Conservation (phyloP, 2,888 invertebrate genomes). For the Noctua janthina region DNA sequence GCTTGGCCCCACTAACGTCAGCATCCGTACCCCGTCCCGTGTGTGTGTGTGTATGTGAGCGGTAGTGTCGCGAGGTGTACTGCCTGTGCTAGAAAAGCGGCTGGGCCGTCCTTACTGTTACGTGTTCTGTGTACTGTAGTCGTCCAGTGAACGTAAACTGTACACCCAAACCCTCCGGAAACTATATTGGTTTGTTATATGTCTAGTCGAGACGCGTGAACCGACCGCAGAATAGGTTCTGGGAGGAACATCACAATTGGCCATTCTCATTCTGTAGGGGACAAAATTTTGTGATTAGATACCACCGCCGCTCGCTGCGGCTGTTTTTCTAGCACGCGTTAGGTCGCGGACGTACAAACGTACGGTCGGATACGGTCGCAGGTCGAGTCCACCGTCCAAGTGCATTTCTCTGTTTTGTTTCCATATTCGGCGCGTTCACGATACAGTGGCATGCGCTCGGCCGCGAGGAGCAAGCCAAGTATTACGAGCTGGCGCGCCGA, state of each 20-base stretch:
- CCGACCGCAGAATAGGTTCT: slow-evolving; percentile 91
- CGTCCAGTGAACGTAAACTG: slow-evolving; percentile 88
- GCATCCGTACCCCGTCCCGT: slow-evolving; percentile 76
- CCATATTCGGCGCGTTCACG: slow-evolving; percentile 87
- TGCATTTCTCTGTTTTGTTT: slow-evolving; percentile 90
- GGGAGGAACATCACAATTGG: slow-evolving; percentile 89
- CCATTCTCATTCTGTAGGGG: slow-evolving; percentile 88
- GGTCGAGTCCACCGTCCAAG: slow-evolving; percentile 84
- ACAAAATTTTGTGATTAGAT: slow-evolving; percentile 85
- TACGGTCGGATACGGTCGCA: slow-evolving; percentile 66
- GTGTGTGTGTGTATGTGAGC: slow-evolving; percentile 87
- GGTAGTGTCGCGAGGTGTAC: slow-evolving; percentile 84
- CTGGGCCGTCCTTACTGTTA: slow-evolving; percentile 84
- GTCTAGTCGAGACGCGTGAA: slow-evolving; percentile 87
- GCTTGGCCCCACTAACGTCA: slow-evolving; percentile 68
- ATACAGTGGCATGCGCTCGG: slow-evolving; percentile 99
- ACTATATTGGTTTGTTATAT: slow-evolving; percentile 90
- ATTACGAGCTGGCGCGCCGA: slow-evolving; percentile 99
- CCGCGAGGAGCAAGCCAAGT: slow-evolving; percentile 99
- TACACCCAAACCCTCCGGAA: slow-evolving; percentile 88
- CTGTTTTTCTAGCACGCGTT: slow-evolving; percentile 93
- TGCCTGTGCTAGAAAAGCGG: slow-evolving; percentile 90
- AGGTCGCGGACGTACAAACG: slow-evolving; percentile 78
- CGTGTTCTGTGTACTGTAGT: slow-evolving; percentile 89
- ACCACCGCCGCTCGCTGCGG: slow-evolving; percentile 86